Conservation (phyloP, 2,797 vertebrate genomes). For the Moxostoma hubbsi region DNA sequence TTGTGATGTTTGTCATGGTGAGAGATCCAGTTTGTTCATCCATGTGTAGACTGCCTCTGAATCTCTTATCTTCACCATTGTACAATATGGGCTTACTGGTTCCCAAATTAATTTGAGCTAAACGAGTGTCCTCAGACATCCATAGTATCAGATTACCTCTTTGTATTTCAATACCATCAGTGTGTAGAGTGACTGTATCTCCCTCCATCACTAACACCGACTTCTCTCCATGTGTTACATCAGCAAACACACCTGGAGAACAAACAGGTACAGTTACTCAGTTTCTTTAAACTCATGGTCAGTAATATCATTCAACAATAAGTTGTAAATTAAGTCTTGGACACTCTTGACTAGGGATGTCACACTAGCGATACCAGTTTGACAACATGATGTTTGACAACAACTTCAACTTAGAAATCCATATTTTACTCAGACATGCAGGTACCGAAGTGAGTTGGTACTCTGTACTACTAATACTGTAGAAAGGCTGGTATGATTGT, state of each 20-base stretch:
- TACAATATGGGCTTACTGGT: neutral
- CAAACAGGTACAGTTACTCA: neutral
- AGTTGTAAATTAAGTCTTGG: too few relatives aligned
- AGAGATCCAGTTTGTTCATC: neutral
- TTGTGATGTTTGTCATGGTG: constrained; percentile 8
- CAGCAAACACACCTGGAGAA: neutral
- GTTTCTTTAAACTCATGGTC: too few relatives aligned
- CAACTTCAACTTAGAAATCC: too few relatives aligned
- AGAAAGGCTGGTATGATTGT: too few relatives aligned
- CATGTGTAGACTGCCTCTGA: neutral
- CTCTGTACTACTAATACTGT: too few relatives aligned
- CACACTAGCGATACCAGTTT: too few relatives aligned
- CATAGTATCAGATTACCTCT: neutral
- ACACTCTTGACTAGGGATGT: too few relatives aligned
- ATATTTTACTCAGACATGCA: too few relatives aligned
- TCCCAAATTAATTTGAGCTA: neutral
- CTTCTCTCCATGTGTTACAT: neutral
- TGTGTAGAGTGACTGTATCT: neutral
- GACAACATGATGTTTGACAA: too few relatives aligned
- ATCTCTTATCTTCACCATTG: neutral
- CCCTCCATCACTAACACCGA: neutral
- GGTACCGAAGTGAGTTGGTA: too few relatives aligned
- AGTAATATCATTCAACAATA: too few relatives aligned
- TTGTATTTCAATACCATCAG: neutral
- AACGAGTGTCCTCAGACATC: neutral